phyloP scores from a whole-genome alignment of 2,888 invertebrate species.

The Eilema sororculum region DNA sequence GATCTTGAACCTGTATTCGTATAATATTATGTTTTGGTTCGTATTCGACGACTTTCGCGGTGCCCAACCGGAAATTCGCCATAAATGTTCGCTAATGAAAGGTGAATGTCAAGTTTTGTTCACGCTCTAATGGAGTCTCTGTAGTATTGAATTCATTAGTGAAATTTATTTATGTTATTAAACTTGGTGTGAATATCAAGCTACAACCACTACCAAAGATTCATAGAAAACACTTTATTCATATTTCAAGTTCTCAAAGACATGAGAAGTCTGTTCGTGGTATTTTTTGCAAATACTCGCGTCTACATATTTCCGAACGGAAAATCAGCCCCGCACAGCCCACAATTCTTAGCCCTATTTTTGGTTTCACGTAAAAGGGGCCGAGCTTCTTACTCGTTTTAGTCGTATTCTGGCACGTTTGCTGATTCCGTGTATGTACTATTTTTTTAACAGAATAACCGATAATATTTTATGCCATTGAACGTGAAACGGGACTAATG shows the following conservation, averaged over 20 bases:
- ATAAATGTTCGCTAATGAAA: slow-evolving; percentile 69
- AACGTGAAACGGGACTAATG: background rate
- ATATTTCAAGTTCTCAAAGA: background rate
- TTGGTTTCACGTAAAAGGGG: background rate
- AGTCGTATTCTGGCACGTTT: background rate
- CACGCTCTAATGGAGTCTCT: slow-evolving; percentile 50
- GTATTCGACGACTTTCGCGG: slow-evolving; percentile 69
- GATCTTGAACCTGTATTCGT: slow-evolving; percentile 72
- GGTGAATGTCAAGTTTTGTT: slow-evolving; percentile 81
- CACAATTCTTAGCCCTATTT: background rate
- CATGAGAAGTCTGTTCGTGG: background rate
- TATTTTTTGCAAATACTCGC: background rate
- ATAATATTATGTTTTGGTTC: slow-evolving; percentile 39
- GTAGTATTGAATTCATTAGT: slow-evolving; percentile 50
- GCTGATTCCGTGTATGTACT: background rate
- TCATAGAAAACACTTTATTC: background rate
- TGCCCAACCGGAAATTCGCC: slow-evolving; percentile 71
- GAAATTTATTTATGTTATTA: slow-evolving; percentile 53
- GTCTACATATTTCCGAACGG: background rate
- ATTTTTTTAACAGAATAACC: background rate
- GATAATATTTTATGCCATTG: background rate
- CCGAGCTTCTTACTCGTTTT: no score
- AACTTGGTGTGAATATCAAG: slow-evolving; percentile 21
- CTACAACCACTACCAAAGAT: background rate
- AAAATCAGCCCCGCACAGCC: no score